Percentiles rank a stretch among this genome's conserved stretches.
These are phyloP conservation scores for Allygus modestus DNA, from an alignment of 2,888 invertebrate genomes.

Conservation along the genomic window DNA sequence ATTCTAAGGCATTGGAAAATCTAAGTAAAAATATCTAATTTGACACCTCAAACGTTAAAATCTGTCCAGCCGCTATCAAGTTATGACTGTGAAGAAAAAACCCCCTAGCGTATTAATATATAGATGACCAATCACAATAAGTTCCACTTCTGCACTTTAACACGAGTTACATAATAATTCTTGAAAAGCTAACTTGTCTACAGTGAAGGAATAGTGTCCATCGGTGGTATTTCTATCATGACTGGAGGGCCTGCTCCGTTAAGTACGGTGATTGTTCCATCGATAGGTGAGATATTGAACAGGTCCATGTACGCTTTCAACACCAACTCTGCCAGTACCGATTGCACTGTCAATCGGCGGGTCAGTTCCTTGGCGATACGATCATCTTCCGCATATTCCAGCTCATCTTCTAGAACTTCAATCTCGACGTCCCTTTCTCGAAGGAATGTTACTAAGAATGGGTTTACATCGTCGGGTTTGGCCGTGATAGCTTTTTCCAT, in stretches of 20 bases:
- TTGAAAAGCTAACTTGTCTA: no score
- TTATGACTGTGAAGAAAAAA: no score
- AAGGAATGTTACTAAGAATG: not conserved
- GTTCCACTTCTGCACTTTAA: no score
- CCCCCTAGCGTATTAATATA: no score
- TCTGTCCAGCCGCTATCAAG: no score
- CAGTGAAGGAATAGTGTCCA: not conserved
- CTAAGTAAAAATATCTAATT: no score
- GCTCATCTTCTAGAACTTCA: constrained; percentile 1
- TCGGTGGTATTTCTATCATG: not conserved
- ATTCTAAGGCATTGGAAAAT: no score
- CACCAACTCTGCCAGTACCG: not conserved
- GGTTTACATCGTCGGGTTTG: not conserved
- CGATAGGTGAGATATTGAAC: not conserved
- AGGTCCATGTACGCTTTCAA: not conserved
- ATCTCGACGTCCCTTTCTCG: constrained; percentile 3
- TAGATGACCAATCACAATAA: no score
- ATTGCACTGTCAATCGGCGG: not conserved
- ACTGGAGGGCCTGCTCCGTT: not conserved
- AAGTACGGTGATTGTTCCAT: not conserved
- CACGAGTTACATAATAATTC: no score
- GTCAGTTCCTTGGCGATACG: not conserved
- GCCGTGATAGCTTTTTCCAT: constrained; percentile 16
- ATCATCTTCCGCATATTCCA: not conserved
- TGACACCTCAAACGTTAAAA: no score